These are phyloP conservation scores for Isurus oxyrinchus DNA, from an alignment of 2,113 vertebrate species.

Conservation along the genomic window DNA sequence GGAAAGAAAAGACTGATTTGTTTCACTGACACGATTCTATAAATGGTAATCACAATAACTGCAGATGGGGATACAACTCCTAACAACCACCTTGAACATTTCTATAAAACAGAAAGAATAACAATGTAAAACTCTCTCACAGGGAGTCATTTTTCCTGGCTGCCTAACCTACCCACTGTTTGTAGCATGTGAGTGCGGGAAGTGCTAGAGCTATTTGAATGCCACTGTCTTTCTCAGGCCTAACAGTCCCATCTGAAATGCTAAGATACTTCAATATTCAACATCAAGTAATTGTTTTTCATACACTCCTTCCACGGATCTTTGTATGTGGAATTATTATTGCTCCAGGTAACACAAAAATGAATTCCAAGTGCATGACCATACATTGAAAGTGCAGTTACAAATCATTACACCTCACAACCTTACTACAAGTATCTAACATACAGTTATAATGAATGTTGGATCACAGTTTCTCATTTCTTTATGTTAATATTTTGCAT, in stretches of 20 bases:
- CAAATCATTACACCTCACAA: slow-evolving; percentile 4
- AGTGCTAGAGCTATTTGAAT: neutral
- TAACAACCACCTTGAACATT: neutral
- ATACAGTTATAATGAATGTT: neutral
- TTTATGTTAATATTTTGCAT: neutral
- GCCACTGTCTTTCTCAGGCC: neutral
- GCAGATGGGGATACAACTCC: neutral
- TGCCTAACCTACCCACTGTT: neutral
- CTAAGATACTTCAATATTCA: neutral
- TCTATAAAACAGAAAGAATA: neutral
- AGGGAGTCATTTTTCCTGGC: neutral
- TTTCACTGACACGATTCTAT: neutral
- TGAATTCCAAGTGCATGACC: neutral
- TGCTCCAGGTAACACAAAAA: neutral
- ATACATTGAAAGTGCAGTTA: neutral
- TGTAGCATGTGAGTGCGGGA: neutral
- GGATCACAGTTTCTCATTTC: neutral
- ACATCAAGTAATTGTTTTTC: neutral
- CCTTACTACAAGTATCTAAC: neutral
- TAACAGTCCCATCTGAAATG: neutral
- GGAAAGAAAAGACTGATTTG: neutral
- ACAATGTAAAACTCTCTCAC: neutral
- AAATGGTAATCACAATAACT: neutral
- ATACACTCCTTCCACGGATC: neutral
- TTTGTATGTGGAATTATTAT: neutral